phyloP scores from a whole-genome alignment of 2,888 invertebrate genomes.

The Monopis laevigella region DNA sequence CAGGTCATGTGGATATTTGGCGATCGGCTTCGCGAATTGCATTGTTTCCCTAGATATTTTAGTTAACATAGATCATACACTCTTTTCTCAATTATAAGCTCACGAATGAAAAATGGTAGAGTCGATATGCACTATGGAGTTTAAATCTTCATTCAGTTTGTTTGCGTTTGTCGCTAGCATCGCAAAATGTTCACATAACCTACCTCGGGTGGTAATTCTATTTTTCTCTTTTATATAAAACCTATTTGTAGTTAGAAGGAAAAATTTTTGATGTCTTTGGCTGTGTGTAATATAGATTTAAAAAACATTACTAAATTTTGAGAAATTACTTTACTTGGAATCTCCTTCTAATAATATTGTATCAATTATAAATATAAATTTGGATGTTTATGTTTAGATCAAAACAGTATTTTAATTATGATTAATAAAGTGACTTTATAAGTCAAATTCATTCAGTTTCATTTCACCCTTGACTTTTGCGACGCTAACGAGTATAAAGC shows the following conservation, averaged over 20 bases:
- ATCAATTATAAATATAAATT: constrained; percentile 1
- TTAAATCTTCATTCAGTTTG: background rate
- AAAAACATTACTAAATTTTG: constrained; percentile 37
- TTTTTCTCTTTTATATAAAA: constrained; percentile 19
- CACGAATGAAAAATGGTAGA: constrained; percentile 6
- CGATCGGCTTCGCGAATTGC: constrained; percentile 56
- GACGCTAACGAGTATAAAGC: constrained; percentile 39
- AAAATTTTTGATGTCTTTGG: constrained; percentile 62
- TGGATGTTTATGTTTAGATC: constrained; percentile 58
- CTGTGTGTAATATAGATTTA: constrained; percentile 52
- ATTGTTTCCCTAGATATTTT: too few species aligned
- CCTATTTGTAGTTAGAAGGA: constrained; percentile 53
- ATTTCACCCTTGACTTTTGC: constrained; percentile 38
- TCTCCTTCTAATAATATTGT: constrained; percentile 1
- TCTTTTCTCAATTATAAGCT: too few species aligned
- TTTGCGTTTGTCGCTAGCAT: constrained; percentile 46
- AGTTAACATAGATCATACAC: too few species aligned
- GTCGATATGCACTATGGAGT: background rate
- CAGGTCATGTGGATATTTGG: constrained; percentile 68
- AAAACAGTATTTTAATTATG: constrained; percentile 50
- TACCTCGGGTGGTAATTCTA: constrained; percentile 27
- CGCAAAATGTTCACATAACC: constrained; percentile 69
- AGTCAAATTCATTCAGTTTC: constrained; percentile 37
- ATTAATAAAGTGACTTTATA: constrained; percentile 61
- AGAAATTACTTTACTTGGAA: constrained; percentile 44